A percentile compares a stretch with the other conserved stretches of the same genome.
Conservation (phyloP, 2,797 vertebrate genomes). For the Champsocephalus esox region DNA sequence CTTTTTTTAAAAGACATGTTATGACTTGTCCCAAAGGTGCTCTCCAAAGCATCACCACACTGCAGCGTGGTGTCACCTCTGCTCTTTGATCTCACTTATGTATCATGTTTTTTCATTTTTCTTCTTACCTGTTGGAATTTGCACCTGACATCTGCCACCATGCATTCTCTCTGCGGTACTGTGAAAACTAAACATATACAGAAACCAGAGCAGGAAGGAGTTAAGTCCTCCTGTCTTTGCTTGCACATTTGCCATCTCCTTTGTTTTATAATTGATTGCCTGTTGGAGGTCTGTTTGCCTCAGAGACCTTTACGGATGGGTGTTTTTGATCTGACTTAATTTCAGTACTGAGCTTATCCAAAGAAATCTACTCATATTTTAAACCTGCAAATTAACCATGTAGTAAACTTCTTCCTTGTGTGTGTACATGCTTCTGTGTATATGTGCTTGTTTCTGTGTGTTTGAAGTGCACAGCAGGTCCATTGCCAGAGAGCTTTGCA, state of each 20-base stretch:
- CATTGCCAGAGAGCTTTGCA: constrained; percentile 28
- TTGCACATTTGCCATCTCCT: constrained; percentile 35
- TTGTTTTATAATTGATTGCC: constrained; percentile 49
- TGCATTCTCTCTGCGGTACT: constrained; percentile 25
- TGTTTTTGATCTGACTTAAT: constrained; percentile 46
- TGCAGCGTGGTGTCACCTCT: neutral
- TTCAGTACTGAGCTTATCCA: constrained; percentile 16
- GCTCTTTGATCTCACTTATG: constrained; percentile 7
- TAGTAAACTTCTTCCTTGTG: neutral
- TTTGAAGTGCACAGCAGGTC: constrained; percentile 35
- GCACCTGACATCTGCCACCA: neutral
- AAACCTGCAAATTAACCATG: neutral
- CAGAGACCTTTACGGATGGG: constrained; percentile 17
- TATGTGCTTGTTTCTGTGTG: constrained; percentile 4
- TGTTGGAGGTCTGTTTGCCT: constrained; percentile 40
- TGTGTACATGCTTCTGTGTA: neutral
- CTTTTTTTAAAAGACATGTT: constrained; percentile 30
- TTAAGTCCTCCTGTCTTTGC: constrained; percentile 31
- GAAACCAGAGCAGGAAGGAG: constrained; percentile 33
- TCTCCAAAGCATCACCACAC: constrained; percentile 20
- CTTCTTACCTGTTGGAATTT: constrained; percentile 16
- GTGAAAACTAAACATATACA: constrained; percentile 12
- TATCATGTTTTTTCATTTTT: constrained; percentile 6
- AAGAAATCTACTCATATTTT: constrained; percentile 8
- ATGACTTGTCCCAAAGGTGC: constrained; percentile 42